Conservation (phyloP, 2,113 vertebrate genomes). For the Glaucomys volans region DNA sequence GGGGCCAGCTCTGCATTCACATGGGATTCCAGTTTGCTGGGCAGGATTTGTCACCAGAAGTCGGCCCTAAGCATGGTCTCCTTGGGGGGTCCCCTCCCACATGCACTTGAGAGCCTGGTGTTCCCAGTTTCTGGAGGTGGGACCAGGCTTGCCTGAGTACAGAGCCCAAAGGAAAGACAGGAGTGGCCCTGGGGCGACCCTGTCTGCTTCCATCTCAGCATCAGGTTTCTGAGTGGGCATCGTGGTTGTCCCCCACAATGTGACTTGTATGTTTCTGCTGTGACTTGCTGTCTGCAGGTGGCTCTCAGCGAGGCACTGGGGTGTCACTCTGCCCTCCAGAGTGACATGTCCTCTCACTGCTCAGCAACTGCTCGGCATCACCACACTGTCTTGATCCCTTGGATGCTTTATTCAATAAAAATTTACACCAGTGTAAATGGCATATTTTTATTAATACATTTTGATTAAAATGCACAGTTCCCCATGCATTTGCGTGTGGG, state of each 20-base stretch:
- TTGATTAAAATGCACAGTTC: background rate
- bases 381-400: background rate
- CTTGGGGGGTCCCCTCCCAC: accelerated
- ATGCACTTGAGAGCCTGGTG: background rate
- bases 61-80: background rate
- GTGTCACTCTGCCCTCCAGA: slow-evolving; percentile 61
- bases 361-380: slow-evolving; percentile 48
- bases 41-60: background rate
- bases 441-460: slow-evolving; percentile 34
- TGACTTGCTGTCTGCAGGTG: background rate
- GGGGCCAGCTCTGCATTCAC: background rate
- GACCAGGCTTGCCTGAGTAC: accelerated
- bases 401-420: slow-evolving; percentile 68
- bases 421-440: slow-evolving; percentile 40
- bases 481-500: accelerated
- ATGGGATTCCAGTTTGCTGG: background rate
- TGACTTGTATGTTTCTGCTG: background rate
- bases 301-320: background rate
- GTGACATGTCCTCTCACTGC: background rate
- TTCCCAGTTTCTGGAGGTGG: background rate
- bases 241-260: background rate
- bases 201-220: background rate
- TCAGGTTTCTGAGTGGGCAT: background rate
- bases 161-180: background rate
- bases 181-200: background rate